Evolutionary conservation across 2,888 invertebrate species (phyloP).

Genomic region (Nycteola revayana): DNA sequence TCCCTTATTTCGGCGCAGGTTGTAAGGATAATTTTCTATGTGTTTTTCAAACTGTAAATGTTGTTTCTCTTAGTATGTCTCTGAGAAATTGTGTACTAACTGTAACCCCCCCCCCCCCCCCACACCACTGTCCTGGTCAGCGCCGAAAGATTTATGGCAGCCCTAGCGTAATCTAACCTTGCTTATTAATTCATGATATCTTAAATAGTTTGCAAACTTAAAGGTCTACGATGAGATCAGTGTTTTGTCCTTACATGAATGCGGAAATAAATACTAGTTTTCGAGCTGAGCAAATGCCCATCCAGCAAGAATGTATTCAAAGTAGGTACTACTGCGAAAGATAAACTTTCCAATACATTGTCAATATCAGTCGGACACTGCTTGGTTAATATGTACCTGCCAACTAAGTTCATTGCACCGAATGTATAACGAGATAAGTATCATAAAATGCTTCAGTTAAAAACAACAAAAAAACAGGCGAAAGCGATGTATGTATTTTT

Average conservation of each 20-base stretch:
- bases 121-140: too few species aligned
- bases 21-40: too few species aligned
- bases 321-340: slow-evolving; percentile 53
- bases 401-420: slow-evolving; percentile 39
- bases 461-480: slow-evolving; percentile 38
- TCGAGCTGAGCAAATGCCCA: slow-evolving; percentile 28
- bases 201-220: too few species aligned
- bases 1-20: too few species aligned
- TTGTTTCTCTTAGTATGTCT: too few species aligned
- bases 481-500: slow-evolving; percentile 49
- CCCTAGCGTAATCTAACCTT: too few species aligned
- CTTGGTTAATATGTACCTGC: slow-evolving; percentile 31
- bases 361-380: slow-evolving; percentile 50
- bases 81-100: too few species aligned
- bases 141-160: too few species aligned
- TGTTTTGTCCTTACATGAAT: slow-evolving; percentile 22
- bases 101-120: too few species aligned
- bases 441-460: slow-evolving; percentile 24
- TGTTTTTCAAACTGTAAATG: too few species aligned
- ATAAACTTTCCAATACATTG: slow-evolving; percentile 71
- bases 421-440: slow-evolving; percentile 21
- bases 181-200: too few species aligned
- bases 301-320: slow-evolving; percentile 45
- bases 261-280: slow-evolving; percentile 28
- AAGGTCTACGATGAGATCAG: slow-evolving; percentile 14